phyloP scores from a whole-genome alignment of 2,797 vertebrate genomes.

The Coreius guichenoti region DNA sequence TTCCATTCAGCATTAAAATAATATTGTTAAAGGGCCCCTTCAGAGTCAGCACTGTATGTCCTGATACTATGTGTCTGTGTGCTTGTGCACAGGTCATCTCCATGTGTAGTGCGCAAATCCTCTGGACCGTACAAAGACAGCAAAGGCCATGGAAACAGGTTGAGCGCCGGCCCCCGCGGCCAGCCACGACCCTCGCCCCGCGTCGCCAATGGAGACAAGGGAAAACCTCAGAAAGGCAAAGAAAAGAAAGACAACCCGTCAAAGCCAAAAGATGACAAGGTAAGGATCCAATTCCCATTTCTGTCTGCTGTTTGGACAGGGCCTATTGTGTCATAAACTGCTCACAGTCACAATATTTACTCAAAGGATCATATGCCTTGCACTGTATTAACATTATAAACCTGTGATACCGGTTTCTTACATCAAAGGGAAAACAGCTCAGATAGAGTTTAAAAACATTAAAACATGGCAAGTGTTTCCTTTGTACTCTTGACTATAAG shows the following conservation, averaged over 20 bases:
- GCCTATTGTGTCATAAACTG: background rate
- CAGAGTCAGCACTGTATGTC: background rate
- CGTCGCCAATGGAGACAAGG: slow-evolving; percentile 81
- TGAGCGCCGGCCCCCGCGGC: slow-evolving; percentile 78
- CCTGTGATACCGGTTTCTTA: slow-evolving; percentile 64
- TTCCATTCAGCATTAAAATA: background rate
- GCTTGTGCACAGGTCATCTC: slow-evolving; percentile 80
- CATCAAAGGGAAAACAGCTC: slow-evolving; percentile 15
- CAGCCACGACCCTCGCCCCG: slow-evolving; percentile 84
- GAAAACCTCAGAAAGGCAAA: slow-evolving; percentile 81
- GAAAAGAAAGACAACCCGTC: slow-evolving; percentile 87
- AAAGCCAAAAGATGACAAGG: slow-evolving; percentile 94
- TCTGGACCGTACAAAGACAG: slow-evolving; percentile 83
- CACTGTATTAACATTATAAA: slow-evolving; percentile 48
- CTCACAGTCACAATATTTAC: slow-evolving; percentile 47
- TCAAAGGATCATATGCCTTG: slow-evolving; percentile 54
- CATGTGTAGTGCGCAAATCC: slow-evolving; percentile 85
- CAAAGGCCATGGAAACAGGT: slow-evolving; percentile 83
- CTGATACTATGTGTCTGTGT: slow-evolving; percentile 9
- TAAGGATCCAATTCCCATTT: slow-evolving; percentile 62
- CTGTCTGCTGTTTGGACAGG: slow-evolving; percentile 29
- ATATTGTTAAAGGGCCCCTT: background rate
- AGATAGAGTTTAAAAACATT: background rate
- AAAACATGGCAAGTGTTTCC: background rate
- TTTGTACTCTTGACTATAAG: background rate